These are phyloP conservation scores for Aricia agestis DNA, from an alignment of 1,140 invertebrate genomes.

Conservation along the genomic window DNA sequence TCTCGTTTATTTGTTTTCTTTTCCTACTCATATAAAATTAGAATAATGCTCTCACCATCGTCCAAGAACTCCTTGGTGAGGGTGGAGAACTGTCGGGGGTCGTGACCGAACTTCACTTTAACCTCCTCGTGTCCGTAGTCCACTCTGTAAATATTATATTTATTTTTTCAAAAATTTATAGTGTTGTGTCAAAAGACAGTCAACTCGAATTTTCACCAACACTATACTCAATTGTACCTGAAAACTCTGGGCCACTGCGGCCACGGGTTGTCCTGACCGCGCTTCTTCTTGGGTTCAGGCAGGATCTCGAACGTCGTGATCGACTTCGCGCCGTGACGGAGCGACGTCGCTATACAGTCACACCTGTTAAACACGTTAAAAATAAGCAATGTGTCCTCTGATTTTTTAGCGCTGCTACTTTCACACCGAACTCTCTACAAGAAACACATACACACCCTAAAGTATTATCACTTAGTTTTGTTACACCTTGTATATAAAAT, in stretches of 20 bases:
- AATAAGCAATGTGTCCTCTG: too few species aligned
- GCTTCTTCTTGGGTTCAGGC: constrained; percentile 88
- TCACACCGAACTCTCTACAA: too few species aligned
- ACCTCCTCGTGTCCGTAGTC: constrained; percentile 99
- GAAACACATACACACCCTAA: too few species aligned
- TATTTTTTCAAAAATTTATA: too few species aligned
- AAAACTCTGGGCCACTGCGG: constrained; percentile 98
- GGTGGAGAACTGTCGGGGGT: constrained; percentile 95
- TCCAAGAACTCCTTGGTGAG: constrained; percentile 96
- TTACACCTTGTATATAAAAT: too few species aligned
- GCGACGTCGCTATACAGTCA: constrained; percentile 98
- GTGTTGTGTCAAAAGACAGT: too few species aligned
- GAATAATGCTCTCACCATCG: constrained; percentile 81
- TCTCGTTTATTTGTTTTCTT: too few species aligned
- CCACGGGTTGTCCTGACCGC: constrained; percentile 96
- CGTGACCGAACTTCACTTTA: constrained; percentile 91
- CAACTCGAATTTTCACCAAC: too few species aligned
- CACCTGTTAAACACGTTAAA: constrained; percentile 72
- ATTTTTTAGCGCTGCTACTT: too few species aligned
- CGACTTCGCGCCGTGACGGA: constrained; percentile 96
- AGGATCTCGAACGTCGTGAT: constrained; percentile 99
- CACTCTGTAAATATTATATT: constrained; percentile 76
- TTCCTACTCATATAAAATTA: too few species aligned
- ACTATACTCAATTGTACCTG: constrained; percentile 61
- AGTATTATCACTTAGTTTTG: too few species aligned